These are phyloP conservation scores for Eupristina koningsbergeri DNA, from an alignment of 1,140 invertebrate species.

Conservation along the genomic window DNA sequence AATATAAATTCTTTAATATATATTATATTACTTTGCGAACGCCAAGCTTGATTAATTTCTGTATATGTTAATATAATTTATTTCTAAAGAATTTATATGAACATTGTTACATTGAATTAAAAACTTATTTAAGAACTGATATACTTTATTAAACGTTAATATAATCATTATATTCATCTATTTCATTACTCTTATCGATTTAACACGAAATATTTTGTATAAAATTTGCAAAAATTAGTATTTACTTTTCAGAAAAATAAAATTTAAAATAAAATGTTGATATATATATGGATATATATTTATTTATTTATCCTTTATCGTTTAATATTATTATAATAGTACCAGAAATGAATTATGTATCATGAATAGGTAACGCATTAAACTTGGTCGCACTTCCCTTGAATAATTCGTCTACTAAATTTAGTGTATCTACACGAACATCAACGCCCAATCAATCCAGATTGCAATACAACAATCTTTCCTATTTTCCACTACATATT, in stretches of 20 bases:
- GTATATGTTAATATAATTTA: neutral
- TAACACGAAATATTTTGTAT: conserved; percentile 59
- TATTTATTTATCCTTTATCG: conserved; percentile 2
- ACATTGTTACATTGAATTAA: conserved; percentile 18
- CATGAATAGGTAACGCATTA: no score
- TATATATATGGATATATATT: no score
- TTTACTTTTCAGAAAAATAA: conserved; percentile 62
- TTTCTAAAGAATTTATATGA: neutral
- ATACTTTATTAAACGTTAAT: conserved; percentile 17
- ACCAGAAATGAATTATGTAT: no score
- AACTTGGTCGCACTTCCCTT: no score
- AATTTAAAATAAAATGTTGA: conserved; percentile 57
- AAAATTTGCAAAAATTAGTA: conserved; percentile 55
- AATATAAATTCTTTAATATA: conserved; percentile 27
- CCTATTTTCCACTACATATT: no score
- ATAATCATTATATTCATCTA: conserved; percentile 13
- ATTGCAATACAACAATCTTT: no score
- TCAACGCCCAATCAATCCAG: no score
- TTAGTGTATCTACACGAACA: no score
- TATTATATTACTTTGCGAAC: conserved; percentile 33
- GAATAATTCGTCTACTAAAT: no score
- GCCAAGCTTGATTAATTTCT: conserved; percentile 29
- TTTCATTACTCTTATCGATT: conserved; percentile 52
- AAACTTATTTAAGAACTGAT: conserved; percentile 4
- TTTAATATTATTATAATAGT: no score